Base-by-base conservation (phyloP, 1,140 invertebrate genomes). In the Achatina immaculata region DNA sequence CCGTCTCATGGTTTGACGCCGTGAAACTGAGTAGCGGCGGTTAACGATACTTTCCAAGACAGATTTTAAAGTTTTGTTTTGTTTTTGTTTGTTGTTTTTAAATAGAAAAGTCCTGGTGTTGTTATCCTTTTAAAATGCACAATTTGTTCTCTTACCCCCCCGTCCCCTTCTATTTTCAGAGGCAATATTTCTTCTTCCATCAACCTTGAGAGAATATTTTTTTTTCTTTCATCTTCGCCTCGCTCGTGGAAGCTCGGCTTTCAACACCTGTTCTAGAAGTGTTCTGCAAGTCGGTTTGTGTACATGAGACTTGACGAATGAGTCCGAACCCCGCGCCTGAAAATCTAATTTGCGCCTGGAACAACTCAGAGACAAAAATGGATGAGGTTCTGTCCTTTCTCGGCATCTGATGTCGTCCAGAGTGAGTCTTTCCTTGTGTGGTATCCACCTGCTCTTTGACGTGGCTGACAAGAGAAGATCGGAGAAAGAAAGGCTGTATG, bases 181-280 rank as follows among this genome's bases (percentile, higher is more conserved):
- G 24, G 68, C 68, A 69, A 69, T 69, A 69, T 69, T 69, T 69
- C 68, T 69, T 43, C 68, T 19, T 43, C 68, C 42, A 43, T 69
- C 68, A 69, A 2, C 68, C n/a, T 31, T 62, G 58, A 62, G n/a
- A 31, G n/a, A 31, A 9, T 31, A n/a, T 62, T 62, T 62, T 62
- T 48, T 48, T 48, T 48, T 19, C 62, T 38, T 31, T 36, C 34
- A 2, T 1, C 11, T 21, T 69, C 36, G 36, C 68, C 68, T 42
- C 6, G 16, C 36, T 24, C 16, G 6, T n/a, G 24, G 68, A 40
- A n/a, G 40, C 68, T 69, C 68, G 24, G 68, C 68, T 69, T 69
- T 69, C 68, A 69, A 42, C 68, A 69, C 68, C 68, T 69, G 68
- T 43, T 69, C 68, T 40, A 43, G n/a, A 40, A 69, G 36, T 69